Evolutionary conservation across 2,888 invertebrate species (phyloP).

Genomic region (Idaea straminata): DNA sequence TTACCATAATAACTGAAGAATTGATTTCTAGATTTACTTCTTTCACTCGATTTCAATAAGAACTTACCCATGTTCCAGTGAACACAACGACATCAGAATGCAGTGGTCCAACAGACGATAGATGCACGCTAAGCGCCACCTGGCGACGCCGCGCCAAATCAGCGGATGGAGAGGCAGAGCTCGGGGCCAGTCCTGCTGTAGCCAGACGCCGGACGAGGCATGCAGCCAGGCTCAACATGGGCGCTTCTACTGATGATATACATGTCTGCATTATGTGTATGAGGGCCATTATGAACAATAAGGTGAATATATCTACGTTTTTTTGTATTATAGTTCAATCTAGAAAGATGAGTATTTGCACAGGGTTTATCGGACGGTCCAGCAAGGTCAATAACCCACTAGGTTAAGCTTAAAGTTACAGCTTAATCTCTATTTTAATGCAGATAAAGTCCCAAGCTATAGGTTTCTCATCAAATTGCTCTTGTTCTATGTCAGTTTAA

Average conservation of each 20-base stretch:
- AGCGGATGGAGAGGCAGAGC: conserved; percentile 49
- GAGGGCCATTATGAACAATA: conserved; percentile 99
- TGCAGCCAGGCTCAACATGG: conserved; percentile 94
- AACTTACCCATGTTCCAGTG: conserved; percentile 30
- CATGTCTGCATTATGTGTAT: conserved; percentile 99
- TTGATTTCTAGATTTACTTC: too few relatives aligned
- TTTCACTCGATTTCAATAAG: background rate
- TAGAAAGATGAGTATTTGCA: too few relatives aligned
- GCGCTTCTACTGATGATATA: conserved; percentile 97
- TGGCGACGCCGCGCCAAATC: conserved; percentile 64
- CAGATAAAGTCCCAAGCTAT: too few relatives aligned
- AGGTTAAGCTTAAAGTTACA: too few relatives aligned
- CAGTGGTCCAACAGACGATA: conserved; percentile 59
- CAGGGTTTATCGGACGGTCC: too few relatives aligned
- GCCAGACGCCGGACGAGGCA: conserved; percentile 87
- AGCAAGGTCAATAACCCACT: too few relatives aligned
- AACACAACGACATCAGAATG: conserved; percentile 73
- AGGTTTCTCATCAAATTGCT: too few relatives aligned
- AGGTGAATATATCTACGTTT: conserved; percentile 74
- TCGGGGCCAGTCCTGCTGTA: conserved; percentile 52
- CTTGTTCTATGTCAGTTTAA: too few relatives aligned
- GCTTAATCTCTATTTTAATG: too few relatives aligned
- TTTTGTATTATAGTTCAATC: too few relatives aligned
- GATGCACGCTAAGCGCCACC: conserved; percentile 57
- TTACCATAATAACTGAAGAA: too few relatives aligned